phyloP scores from a whole-genome alignment of 2,113 vertebrate species.

The Eubucco bourcierii region DNA sequence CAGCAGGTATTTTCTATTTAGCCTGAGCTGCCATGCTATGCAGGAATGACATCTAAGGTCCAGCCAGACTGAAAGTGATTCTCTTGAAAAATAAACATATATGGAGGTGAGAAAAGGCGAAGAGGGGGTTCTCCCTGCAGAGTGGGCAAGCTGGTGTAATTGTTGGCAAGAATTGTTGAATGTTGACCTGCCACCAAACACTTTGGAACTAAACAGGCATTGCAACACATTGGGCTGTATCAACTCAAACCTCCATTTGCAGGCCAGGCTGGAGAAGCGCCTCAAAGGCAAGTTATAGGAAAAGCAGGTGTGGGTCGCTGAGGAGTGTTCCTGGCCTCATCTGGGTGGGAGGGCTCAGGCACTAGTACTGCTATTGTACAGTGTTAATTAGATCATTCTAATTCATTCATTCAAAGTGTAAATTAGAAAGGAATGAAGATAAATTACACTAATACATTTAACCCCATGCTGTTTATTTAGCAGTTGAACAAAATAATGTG shows the following conservation, averaged over 20 bases:
- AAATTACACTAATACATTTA: constrained; percentile 79
- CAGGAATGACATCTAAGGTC: neutral
- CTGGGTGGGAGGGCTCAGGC: constrained; percentile 24
- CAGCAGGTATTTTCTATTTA: neutral
- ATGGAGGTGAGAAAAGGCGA: neutral
- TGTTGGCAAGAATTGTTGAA: neutral
- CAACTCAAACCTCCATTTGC: neutral
- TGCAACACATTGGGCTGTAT: neutral
- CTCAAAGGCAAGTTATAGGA: neutral
- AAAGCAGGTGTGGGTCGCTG: constrained; percentile 54
- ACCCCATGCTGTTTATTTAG: constrained; percentile 77
- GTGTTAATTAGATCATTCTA: constrained; percentile 78
- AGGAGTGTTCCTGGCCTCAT: neutral
- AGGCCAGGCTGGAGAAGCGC: neutral
- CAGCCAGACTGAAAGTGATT: neutral
- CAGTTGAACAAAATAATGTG: constrained; percentile 73
- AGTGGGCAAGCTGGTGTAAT: neutral
- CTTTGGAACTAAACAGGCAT: neutral
- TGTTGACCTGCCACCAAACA: neutral
- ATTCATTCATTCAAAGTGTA: constrained; percentile 75
- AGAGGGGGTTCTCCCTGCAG: neutral
- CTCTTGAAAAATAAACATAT: neutral
- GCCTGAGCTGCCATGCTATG: neutral
- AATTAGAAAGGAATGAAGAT: constrained; percentile 79
- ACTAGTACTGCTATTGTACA: constrained; percentile 43